phyloP scores from a whole-genome alignment of 2,888 invertebrate species.

The Atethmia centrago region DNA sequence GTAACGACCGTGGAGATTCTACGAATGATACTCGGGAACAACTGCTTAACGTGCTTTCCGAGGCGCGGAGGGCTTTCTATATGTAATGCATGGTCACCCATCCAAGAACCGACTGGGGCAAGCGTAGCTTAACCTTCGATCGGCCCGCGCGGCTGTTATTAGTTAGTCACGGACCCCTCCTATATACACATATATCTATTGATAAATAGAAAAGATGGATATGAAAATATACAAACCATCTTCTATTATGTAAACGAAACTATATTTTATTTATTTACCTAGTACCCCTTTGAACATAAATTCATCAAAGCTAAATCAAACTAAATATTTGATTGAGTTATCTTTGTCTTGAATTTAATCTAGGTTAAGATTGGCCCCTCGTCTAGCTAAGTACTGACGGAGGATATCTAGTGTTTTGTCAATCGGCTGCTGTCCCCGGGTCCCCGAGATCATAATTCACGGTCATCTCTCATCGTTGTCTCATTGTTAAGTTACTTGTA shows the following conservation, averaged over 20 bases:
- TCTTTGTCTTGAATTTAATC: slow-evolving; percentile 39
- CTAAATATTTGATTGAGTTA: slow-evolving; percentile 36
- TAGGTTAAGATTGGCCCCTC: slow-evolving; percentile 36
- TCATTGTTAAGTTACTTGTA: slow-evolving; percentile 44
- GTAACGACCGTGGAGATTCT: too few species aligned
- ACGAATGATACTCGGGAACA: too few species aligned
- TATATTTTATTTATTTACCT: neutral
- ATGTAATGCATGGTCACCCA: too few species aligned
- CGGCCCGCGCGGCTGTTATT: too few species aligned
- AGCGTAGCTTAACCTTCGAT: too few species aligned
- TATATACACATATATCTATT: neutral
- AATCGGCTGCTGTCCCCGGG: slow-evolving; percentile 42
- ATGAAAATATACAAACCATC: neutral
- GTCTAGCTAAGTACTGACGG: slow-evolving; percentile 54
- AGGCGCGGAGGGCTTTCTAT: too few species aligned
- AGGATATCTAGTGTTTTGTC: slow-evolving; percentile 67
- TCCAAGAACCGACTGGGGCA: too few species aligned
- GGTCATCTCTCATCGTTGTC: slow-evolving; percentile 48
- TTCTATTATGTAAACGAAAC: neutral
- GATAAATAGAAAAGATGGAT: neutral
- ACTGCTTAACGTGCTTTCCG: too few species aligned
- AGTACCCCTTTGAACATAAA: slow-evolving; percentile 11
- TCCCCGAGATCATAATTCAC: slow-evolving; percentile 61
- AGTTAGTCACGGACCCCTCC: too few species aligned
- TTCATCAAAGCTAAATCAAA: slow-evolving; percentile 38